Evolutionary conservation across 2,888 invertebrate genomes (phyloP).

Genomic region (Ferrisia virgata): DNA sequence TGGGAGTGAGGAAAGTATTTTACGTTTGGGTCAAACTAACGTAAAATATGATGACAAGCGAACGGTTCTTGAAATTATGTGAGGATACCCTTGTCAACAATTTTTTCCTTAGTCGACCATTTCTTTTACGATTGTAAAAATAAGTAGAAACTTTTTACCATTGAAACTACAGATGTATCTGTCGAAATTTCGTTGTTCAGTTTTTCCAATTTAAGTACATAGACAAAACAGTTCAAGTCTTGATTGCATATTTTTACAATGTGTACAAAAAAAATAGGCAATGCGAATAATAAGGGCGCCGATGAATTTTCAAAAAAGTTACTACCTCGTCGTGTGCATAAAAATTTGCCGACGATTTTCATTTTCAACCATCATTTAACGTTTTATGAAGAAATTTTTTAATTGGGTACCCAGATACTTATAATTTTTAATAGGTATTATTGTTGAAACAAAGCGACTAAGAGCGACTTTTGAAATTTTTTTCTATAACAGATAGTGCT

Average conservation of each 20-base stretch:
- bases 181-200: too few species aligned
- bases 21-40: background rate
- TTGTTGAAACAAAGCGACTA: background rate
- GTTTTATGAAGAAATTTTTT: background rate
- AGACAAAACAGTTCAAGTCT: too few species aligned
- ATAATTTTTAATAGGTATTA: conserved; percentile 1
- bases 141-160: background rate
- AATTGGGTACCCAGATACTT: too few species aligned
- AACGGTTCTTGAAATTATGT: background rate
- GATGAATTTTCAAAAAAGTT: background rate
- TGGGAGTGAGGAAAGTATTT: background rate
- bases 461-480: conserved; percentile 14
- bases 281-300: background rate
- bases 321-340: background rate
- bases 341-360: background rate
- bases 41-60: background rate
- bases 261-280: too few species aligned
- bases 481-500: conserved; percentile 17
- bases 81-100: background rate
- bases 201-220: too few species aligned
- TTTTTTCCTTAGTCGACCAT: background rate
- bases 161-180: too few species aligned
- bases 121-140: background rate
- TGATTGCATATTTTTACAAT: background rate
- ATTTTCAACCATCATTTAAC: conserved; percentile 1